Evolutionary conservation across 2,888 invertebrate genomes (phyloP).

Genomic region (Antheraea yamamai): DNA sequence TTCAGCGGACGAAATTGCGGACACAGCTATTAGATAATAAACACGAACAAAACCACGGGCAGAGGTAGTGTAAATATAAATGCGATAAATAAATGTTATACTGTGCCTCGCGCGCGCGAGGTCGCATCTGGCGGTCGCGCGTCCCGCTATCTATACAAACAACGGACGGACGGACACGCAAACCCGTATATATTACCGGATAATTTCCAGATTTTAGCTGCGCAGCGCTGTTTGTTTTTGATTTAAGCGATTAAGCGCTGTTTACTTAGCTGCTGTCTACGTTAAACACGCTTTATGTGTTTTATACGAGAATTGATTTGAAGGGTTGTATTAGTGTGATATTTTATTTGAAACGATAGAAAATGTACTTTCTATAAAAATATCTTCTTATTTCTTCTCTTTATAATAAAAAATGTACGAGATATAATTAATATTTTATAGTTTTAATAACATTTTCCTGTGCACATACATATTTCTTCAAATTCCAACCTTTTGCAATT

Average conservation of each 20-base stretch:
- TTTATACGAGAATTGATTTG: not conserved
- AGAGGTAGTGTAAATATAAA: not conserved
- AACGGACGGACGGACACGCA: conserved; percentile 35
- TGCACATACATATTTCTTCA: too few relatives aligned
- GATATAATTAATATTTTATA: too few relatives aligned
- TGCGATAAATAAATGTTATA: conserved; percentile 12
- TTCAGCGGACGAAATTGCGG: too few relatives aligned
- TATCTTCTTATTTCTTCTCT: too few relatives aligned
- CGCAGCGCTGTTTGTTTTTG: conserved; percentile 23
- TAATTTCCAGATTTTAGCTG: conserved; percentile 24
- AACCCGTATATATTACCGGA: conserved; percentile 39
- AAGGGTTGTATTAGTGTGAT: not conserved
- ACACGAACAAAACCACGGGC: too few relatives aligned
- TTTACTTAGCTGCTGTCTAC: conserved; percentile 19
- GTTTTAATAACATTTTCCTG: too few relatives aligned
- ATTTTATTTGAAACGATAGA: too few relatives aligned
- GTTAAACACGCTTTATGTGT: conserved; percentile 5
- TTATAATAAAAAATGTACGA: too few relatives aligned
- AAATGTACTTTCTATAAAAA: too few relatives aligned
- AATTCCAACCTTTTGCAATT: too few relatives aligned
- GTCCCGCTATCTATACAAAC: conserved; percentile 23
- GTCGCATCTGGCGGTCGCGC: conserved; percentile 24
- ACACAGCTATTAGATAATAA: too few relatives aligned
- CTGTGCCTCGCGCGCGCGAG: not conserved
- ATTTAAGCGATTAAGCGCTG: conserved; percentile 18